phyloP scores from a whole-genome alignment of 2,888 invertebrate species.

The Caenorhabditis macrosperma region DNA sequence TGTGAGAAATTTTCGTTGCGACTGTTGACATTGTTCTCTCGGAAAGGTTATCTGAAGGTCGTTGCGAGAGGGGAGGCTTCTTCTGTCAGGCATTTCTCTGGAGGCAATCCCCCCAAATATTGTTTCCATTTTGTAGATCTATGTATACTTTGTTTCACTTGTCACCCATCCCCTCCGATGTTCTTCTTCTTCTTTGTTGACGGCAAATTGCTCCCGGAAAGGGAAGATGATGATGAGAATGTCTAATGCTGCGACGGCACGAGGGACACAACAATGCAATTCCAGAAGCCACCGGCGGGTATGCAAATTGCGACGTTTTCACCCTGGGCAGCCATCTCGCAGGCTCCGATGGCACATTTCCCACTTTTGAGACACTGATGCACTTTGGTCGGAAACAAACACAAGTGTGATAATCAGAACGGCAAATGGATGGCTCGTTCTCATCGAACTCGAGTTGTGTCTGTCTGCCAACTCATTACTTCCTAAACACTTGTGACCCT shows the following conservation, averaged over 20 bases:
- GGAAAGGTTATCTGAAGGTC: too few relatives aligned
- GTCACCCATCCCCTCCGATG: not conserved
- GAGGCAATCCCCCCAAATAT: too few relatives aligned
- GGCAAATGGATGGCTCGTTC: not conserved
- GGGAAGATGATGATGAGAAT: not conserved
- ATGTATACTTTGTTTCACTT: too few relatives aligned
- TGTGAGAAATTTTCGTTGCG: too few relatives aligned
- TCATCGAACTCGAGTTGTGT: not conserved
- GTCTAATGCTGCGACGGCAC: not conserved
- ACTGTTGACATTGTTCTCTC: too few relatives aligned
- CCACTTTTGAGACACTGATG: not conserved
- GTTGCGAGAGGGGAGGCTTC: too few relatives aligned
- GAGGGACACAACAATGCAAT: not conserved
- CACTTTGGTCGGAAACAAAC: not conserved
- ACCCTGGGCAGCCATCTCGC: too few relatives aligned
- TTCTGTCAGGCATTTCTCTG: too few relatives aligned
- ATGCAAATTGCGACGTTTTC: too few relatives aligned
- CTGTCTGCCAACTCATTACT: not conserved
- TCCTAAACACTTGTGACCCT: not conserved
- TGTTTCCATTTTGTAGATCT: too few relatives aligned
- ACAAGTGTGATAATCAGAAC: conserved; percentile 10
- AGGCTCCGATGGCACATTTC: too few relatives aligned
- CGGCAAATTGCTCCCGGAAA: not conserved
- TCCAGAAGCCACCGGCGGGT: not conserved
- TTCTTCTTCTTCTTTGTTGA: not conserved